Percentiles rank a stretch among this genome's conserved stretches.
These are phyloP conservation scores for Harpagus bidentatus DNA, from an alignment of 2,113 vertebrate species.

Conservation along the genomic window DNA sequence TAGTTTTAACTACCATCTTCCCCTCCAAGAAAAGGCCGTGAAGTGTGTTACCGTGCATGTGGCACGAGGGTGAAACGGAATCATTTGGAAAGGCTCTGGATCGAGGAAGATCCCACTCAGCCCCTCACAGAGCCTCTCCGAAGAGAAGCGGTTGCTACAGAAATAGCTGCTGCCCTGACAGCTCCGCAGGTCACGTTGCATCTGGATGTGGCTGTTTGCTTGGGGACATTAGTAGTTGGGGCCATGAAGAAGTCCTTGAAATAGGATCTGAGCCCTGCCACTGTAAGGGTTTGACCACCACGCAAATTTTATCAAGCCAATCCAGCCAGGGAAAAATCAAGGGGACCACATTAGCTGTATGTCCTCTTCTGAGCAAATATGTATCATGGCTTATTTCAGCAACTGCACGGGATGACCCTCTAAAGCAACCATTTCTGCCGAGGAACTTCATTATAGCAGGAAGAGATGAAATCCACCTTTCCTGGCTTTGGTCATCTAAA, in stretches of 20 bases:
- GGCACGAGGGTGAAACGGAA: background rate
- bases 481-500: background rate
- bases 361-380: background rate
- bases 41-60: background rate
- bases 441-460: background rate
- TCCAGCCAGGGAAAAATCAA: background rate
- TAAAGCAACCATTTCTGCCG: background rate
- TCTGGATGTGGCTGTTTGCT: background rate
- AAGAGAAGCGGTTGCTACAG: background rate
- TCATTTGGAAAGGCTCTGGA: background rate
- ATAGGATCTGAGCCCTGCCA: background rate
- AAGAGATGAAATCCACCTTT: background rate
- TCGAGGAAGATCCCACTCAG: background rate
- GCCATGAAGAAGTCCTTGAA: background rate
- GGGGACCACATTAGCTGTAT: background rate
- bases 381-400: background rate
- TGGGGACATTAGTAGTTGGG: rapidly evolving
- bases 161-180: background rate
- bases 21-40: background rate
- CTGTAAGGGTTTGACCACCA: background rate
- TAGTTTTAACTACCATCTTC: background rate
- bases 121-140: background rate
- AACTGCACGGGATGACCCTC: background rate
- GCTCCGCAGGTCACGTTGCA: background rate
- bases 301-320: background rate